Evolutionary conservation across 1,140 invertebrate genomes (phyloP).

Genomic region (Polypedilum pembai): DNA sequence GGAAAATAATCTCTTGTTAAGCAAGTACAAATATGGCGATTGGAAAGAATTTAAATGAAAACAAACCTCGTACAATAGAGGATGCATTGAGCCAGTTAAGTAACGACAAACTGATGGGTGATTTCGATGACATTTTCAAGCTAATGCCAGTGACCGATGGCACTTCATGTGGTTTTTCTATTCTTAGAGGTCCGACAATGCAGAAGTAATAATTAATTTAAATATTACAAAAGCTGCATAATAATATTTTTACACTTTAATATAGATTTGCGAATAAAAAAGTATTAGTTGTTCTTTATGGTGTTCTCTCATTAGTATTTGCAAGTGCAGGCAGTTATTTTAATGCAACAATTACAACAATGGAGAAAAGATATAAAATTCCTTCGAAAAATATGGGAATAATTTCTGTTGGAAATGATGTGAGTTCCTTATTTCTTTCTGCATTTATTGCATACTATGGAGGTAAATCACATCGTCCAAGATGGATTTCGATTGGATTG

Average conservation of each 20-base stretch:
- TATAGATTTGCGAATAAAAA: slow-evolving; percentile 57
- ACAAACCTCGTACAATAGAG: slow-evolving; percentile 2
- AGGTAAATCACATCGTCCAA: slow-evolving; percentile 54
- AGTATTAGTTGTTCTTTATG: slow-evolving; percentile 58
- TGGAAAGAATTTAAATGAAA: slow-evolving; percentile 1
- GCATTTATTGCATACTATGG: slow-evolving; percentile 59
- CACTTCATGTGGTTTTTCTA: not conserved
- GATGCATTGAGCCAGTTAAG: not conserved
- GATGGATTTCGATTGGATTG: slow-evolving; percentile 61
- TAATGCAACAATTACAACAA: slow-evolving; percentile 60
- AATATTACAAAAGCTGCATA: not conserved
- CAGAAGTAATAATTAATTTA: slow-evolving; percentile 9
- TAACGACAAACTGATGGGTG: not conserved
- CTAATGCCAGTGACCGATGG: slow-evolving; percentile 15
- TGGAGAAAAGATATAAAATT: slow-evolving; percentile 68
- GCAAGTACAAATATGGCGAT: not conserved
- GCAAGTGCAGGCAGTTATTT: slow-evolving; percentile 61
- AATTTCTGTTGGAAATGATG: slow-evolving; percentile 58
- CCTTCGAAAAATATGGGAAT: slow-evolving; percentile 59
- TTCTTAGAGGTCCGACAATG: not conserved
- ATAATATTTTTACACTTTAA: not conserved
- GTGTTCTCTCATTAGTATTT: slow-evolving; percentile 57
- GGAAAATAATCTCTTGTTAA: no score
- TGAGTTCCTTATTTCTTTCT: slow-evolving; percentile 54
- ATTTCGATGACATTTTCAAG: slow-evolving; percentile 24